A percentile compares a stretch with the other conserved stretches of the same genome.
Conservation (phyloP, 2,888 invertebrate species). For the Sinodicranocentrus sp. region DNA sequence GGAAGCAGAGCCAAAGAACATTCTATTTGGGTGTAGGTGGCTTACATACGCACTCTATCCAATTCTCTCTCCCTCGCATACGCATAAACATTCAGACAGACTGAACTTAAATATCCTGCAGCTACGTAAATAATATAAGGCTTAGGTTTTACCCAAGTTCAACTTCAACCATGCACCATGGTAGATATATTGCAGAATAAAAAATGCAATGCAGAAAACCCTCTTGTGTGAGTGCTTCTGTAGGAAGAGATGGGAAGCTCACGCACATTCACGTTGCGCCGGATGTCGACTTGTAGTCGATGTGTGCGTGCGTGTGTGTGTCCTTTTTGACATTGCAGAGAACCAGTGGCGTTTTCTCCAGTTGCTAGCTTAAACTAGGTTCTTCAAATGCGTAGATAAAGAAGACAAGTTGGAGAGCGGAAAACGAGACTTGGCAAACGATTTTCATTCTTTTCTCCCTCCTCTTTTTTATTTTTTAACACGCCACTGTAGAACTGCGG, state of each 20-base stretch:
- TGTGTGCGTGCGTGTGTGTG: conserved; percentile 25
- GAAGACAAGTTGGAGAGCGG: not conserved
- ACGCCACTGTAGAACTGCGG: conserved; percentile 43
- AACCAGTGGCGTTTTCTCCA: conserved; percentile 37
- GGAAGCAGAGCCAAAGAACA: not conserved
- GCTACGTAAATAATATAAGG: not conserved
- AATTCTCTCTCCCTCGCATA: not conserved
- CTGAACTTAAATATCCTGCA: conserved; percentile 36
- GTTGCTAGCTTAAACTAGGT: no score
- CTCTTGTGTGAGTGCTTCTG: not conserved
- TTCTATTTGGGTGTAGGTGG: conserved; percentile 47
- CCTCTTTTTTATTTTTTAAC: not conserved
- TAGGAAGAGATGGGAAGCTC: conserved; percentile 12
- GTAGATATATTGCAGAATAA: not conserved
- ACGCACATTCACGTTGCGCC: conserved; percentile 53
- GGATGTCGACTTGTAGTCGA: conserved; percentile 31
- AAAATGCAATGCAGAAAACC: conserved; percentile 4
- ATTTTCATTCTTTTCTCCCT: not conserved
- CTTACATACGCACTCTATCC: not conserved
- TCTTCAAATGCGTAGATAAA: not conserved
- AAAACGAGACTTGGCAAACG: no score
- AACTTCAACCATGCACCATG: no score
- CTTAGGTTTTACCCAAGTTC: no score
- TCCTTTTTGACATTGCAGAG: conserved; percentile 60
- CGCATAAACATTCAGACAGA: conserved; percentile 59